Percentiles rank a stretch among this genome's conserved stretches.
These are phyloP conservation scores for Brachyrhaphis roseni DNA, from an alignment of 2,797 vertebrate species.

Conservation along the genomic window DNA sequence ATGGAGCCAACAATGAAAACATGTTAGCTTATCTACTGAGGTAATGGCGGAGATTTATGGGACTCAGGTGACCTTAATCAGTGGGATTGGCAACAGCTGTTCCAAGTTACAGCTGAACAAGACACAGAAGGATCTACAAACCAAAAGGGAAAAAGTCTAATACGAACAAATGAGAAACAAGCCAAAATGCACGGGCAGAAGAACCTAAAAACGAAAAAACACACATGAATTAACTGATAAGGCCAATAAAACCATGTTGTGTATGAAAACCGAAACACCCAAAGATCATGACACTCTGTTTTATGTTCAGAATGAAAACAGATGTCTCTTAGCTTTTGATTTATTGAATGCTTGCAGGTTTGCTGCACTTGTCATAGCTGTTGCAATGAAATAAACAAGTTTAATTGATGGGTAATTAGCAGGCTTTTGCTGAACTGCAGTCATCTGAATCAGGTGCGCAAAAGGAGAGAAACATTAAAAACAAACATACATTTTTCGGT, in stretches of 20 bases:
- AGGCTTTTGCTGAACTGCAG: background rate
- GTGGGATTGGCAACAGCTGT: background rate
- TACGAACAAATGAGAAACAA: background rate
- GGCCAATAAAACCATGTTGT: no score
- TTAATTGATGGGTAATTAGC: background rate
- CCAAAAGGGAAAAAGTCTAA: background rate
- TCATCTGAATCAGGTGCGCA: background rate
- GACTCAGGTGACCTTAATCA: background rate
- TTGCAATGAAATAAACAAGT: background rate
- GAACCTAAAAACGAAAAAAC: background rate
- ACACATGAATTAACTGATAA: background rate
- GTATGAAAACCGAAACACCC: background rate
- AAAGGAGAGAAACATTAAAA: background rate
- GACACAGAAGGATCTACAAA: background rate
- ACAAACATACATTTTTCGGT: no score
- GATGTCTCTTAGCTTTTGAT: background rate
- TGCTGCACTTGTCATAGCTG: background rate
- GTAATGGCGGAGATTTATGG: background rate
- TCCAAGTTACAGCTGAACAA: background rate
- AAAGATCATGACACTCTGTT: background rate
- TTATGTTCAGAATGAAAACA: background rate
- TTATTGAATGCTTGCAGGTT: background rate
- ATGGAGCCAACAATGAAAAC: background rate
- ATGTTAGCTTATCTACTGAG: background rate
- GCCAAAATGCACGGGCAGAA: background rate